Percentiles rank a stretch among this genome's conserved stretches.
Conservation (phyloP, 2,888 invertebrate species). For the Cyrtodaria siliqua region DNA sequence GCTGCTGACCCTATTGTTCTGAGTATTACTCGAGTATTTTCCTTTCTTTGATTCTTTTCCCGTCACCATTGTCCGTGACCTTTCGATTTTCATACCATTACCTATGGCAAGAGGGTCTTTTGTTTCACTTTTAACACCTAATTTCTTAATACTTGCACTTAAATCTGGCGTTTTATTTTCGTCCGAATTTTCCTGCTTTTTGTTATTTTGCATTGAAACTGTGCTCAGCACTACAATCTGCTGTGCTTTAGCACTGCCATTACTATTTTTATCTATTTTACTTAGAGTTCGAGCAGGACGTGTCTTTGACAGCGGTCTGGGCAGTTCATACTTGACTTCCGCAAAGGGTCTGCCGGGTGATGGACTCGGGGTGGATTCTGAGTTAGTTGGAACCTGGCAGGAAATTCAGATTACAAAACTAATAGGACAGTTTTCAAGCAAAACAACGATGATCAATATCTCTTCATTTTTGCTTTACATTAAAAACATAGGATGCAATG, state of each 20-base stretch:
- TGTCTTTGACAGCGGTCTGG: constrained; percentile 34
- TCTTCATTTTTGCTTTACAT: no score
- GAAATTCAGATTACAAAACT: no score
- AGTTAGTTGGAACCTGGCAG: no score
- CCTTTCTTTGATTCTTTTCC: constrained; percentile 37
- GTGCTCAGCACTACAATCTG: constrained; percentile 42
- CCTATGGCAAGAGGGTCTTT: constrained; percentile 26
- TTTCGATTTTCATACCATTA: constrained; percentile 35
- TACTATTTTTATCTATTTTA: constrained; percentile 18
- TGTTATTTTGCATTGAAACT: constrained; percentile 57
- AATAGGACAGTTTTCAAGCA: no score
- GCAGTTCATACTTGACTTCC: constrained; percentile 48
- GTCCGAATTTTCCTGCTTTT: constrained; percentile 20
- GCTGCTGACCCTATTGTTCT: constrained; percentile 43
- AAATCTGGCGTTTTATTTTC: constrained; percentile 24
- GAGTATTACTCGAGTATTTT: constrained; percentile 53
- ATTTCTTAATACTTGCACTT: constrained; percentile 36
- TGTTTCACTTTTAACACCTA: constrained; percentile 19
- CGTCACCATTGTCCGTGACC: constrained; percentile 57
- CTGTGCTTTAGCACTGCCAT: constrained; percentile 13
- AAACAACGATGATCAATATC: no score
- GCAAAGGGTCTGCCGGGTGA: constrained; percentile 38
- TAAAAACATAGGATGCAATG: no score
- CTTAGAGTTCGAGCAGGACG: constrained; percentile 20
- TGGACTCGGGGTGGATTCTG: constrained; percentile 15